A percentile compares a stretch with the other conserved stretches of the same genome.
Evolutionary conservation across 2,797 vertebrate genomes (phyloP).

Genomic region (Sebastes oblongus): DNA sequence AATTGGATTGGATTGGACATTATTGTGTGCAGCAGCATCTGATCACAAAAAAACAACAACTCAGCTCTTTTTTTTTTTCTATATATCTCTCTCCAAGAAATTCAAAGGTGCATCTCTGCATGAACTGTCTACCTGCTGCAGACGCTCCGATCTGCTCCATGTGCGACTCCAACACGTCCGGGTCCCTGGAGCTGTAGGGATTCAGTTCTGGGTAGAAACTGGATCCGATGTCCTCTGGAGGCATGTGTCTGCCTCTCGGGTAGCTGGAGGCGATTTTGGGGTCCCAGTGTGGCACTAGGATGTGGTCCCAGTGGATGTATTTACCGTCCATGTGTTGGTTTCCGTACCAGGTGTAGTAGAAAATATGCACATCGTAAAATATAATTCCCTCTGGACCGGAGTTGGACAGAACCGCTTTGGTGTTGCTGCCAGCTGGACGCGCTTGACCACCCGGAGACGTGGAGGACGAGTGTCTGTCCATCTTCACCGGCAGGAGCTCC

Average conservation of each 20-base stretch:
- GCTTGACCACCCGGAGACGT: constrained; percentile 74
- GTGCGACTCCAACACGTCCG: constrained; percentile 87
- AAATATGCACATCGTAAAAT: constrained; percentile 89
- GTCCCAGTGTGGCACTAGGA: constrained; percentile 93
- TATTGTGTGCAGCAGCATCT: no score
- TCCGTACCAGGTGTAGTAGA: constrained; percentile 91
- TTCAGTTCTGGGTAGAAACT: constrained; percentile 90
- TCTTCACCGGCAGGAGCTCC: constrained; percentile 80
- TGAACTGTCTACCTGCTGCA: constrained; percentile 82
- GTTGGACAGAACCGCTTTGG: constrained; percentile 73
- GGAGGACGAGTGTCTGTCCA: constrained; percentile 78
- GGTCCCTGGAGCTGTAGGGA: constrained; percentile 90
- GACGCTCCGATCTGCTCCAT: constrained; percentile 90
- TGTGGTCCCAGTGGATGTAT: constrained; percentile 91
- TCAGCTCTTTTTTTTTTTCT: not conserved
- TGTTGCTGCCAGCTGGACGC: constrained; percentile 50
- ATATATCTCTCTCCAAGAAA: not conserved
- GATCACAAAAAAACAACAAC: no score
- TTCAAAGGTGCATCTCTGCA: not conserved
- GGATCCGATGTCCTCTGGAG: constrained; percentile 89
- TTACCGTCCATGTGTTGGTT: constrained; percentile 82
- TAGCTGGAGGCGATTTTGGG: constrained; percentile 91
- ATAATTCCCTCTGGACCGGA: constrained; percentile 78
- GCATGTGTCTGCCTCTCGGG: constrained; percentile 89
- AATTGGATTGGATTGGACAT: no score